phyloP scores from a whole-genome alignment of 2,797 vertebrate species.

The Antennarius maculatus region DNA sequence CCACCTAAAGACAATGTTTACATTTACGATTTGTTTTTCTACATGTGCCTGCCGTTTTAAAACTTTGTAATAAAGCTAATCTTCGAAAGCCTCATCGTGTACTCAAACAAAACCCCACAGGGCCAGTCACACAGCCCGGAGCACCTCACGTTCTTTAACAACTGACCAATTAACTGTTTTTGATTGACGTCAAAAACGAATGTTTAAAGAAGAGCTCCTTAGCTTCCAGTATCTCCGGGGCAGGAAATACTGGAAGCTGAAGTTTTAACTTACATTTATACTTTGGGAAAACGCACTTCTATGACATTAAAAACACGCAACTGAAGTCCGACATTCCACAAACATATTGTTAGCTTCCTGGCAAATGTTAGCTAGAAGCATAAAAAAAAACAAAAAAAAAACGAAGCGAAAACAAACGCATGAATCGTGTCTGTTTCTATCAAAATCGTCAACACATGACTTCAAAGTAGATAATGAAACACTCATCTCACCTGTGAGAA shows the following conservation, averaged over 20 bases:
- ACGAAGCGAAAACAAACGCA: neutral
- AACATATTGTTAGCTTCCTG: neutral
- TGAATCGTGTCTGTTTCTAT: neutral
- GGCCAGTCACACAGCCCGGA: no score
- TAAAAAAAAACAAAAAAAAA: neutral
- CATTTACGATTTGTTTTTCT: no score
- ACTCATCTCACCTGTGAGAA: slow-evolving; percentile 40
- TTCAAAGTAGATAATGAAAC: neutral
- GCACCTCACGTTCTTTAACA: no score
- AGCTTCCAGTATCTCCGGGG: no score
- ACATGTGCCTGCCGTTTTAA: neutral
- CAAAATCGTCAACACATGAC: neutral
- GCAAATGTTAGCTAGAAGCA: neutral
- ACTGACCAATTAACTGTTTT: no score
- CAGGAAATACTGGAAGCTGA: no score
- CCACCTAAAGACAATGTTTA: neutral
- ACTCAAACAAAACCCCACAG: no score
- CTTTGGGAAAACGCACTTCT: neutral
- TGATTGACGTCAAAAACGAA: no score
- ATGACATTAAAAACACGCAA: neutral
- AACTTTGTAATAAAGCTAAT: neutral
- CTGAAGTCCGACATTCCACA: neutral
- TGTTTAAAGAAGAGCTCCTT: no score
- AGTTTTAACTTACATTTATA: neutral
- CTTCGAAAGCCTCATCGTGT: no score